A percentile compares a stretch with the other conserved stretches of the same genome.
These are phyloP conservation scores for Heliconius ismenius DNA, from an alignment of 2,888 invertebrate genomes.

Conservation along the genomic window DNA sequence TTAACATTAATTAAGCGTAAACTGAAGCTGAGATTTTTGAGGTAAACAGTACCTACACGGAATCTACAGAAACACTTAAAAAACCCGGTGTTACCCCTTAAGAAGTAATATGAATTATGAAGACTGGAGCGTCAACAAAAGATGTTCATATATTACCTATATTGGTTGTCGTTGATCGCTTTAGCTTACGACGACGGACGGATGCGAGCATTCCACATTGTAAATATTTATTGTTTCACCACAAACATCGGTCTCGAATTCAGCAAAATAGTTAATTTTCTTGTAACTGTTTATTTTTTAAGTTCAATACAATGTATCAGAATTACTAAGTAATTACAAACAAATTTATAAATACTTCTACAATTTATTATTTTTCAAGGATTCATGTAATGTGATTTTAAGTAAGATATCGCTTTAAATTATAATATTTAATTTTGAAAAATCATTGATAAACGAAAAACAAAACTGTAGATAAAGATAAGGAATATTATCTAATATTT, in stretches of 20 bases:
- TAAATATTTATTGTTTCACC: conserved; percentile 9
- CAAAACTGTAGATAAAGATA: conserved; percentile 10
- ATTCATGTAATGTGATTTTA: neutral
- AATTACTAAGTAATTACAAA: neutral
- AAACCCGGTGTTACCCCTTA: too few relatives aligned
- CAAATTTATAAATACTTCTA: neutral
- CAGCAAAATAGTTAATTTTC: neutral
- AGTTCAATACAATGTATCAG: neutral
- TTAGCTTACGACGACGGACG: conserved; percentile 2
- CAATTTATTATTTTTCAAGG: neutral
- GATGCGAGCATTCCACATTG: conserved; percentile 16
- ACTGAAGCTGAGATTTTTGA: too few relatives aligned
- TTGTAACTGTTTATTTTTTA: neutral
- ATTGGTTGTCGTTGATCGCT: conserved; percentile 39
- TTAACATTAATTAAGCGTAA: too few relatives aligned
- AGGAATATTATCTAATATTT: conserved; percentile 9
- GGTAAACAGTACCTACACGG: too few relatives aligned
- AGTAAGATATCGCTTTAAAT: neutral
- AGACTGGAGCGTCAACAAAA: conserved; percentile 18
- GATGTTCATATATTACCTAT: conserved; percentile 26
- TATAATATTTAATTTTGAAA: neutral
- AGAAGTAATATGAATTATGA: neutral
- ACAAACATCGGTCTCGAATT: neutral
- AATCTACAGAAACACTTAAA: too few relatives aligned
- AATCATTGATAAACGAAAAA: neutral